Evolutionary conservation across 1,140 invertebrate genomes (phyloP), one percentile per base, ranked within the genome.

Genomic region (Scaptomyza pallida): DNA sequence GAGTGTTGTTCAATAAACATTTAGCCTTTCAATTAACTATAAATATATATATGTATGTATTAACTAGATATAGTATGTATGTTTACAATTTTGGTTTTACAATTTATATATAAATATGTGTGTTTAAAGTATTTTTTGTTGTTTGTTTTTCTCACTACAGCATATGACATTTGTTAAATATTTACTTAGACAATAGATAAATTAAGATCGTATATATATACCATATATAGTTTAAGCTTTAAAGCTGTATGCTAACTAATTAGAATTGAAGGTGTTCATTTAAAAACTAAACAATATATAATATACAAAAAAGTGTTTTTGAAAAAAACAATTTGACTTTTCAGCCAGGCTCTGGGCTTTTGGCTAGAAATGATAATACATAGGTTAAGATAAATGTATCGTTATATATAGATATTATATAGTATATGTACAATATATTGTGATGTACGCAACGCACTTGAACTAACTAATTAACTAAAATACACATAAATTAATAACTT

Each of bases 1-100:
- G 75, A 85, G 72, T n/a, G n/a, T 83, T 44, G 59, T 59, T 83
- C 45, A 59, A 60, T 67, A 52, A 57, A 72, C 54, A 72, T 40
- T 72, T 67, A 72, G 62, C 70, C 63, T 72, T 83, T 68, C 71
- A 83, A 79, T 83, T 78, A 83, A 82, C 78, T 83, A 83, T 40
- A 16, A 57, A 52, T 52, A 57, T 55, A 41, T 51, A 19, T 70
- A 52, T 47, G 61, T 68, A 54, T 62, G 43, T 30, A 43, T 30
- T 8, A 9, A 30, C 6, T 30, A 9, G 23, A 47, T 69, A 70
- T 81, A 81, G 74, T 68, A 57, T 59, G 43, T n/a, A n/a, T 30
- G 48, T 30, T 30, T 30, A 30, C 26, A 30, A 8, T 30, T 30
- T 30, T n/a, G n/a, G 26, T 5, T 30, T 30, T 30, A 30, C 6